Percentiles rank a stretch among this genome's conserved stretches.
Conservation (phyloP, 2,113 vertebrate species). For the Eupsittula cactorum region DNA sequence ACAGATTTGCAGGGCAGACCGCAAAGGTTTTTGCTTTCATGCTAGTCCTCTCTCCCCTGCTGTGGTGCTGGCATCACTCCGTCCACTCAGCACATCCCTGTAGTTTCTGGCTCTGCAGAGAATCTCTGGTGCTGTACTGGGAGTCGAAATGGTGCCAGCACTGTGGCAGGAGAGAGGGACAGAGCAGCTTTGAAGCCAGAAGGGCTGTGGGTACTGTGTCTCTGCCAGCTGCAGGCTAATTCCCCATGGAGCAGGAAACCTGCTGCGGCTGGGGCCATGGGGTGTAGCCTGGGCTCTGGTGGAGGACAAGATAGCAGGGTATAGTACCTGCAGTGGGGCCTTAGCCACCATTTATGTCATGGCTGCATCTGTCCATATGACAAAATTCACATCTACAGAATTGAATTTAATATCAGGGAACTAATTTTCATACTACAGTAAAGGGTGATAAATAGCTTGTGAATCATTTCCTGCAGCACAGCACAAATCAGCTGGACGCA, state of each 20-base stretch:
- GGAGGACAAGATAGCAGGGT: neutral
- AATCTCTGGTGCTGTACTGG: neutral
- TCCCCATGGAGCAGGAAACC: neutral
- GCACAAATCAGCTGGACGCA: neutral
- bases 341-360: neutral
- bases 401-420: neutral
- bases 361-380: neutral
- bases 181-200: neutral
- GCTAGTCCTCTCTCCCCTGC: neutral
- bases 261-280: too few relatives aligned
- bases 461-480: rapidly evolving
- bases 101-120: neutral
- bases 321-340: neutral
- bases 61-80: neutral
- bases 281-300: rapidly evolving
- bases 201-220: neutral
- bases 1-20: conserved; percentile 2
- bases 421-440: neutral
- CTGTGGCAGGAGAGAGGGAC: neutral
- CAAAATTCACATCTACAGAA: neutral
- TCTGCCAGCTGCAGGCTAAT: neutral
- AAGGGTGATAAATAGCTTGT: neutral
- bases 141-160: neutral
- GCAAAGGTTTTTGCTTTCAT: conserved; percentile 9
- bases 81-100: neutral